Base-by-base conservation (phyloP, 2,888 invertebrate genomes). In the Brenthis hecate region DNA sequence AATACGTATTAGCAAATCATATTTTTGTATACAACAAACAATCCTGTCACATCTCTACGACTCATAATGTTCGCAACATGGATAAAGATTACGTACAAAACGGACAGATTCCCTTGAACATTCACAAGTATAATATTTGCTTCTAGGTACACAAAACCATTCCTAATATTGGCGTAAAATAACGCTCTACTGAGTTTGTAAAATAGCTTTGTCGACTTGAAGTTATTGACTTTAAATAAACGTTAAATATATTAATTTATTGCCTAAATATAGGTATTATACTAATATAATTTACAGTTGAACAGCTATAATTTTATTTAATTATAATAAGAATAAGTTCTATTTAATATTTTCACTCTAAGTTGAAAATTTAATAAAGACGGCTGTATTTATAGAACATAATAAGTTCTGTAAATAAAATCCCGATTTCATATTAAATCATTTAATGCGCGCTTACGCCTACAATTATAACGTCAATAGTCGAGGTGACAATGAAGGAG, bases 401-500 rank as follows among this genome's bases (percentile, higher is more conserved):
- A 58, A 53, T 65, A 54, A 47, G 5, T 3, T n/a, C 48, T 14
- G 54, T 55, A 61, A 55, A 1, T 47, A 60, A 66, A 63, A 55
- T 55, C 55, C 36, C 36, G 55, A 63, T 55, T 51, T 58, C 58
- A 64, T 57, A 69, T 65, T 57, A 50, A 54, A 58, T 62, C 43
- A 56, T 51, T 51, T 54, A 65, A 28, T 60, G 13, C 50, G n/a
- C 51, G 19, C 66, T 61, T 56, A 61, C 54, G 57, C 61, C 51
- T 57, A 65, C 56, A 53, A 61, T 65, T 65, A 65, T 68, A 66
- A 68, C 65, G 70, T 70, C 72, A 72, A 68, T 66, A 72, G 70
- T 14, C 56, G 65, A 68, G 68, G 62, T 72, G 72, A 71, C 73
- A 73, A 71, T 73, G 72, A 74, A 70, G 72, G 61, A 74, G 73